Base-by-base conservation (phyloP, 2,888 invertebrate species). In the Sinopyrophorus schimmeli region DNA sequence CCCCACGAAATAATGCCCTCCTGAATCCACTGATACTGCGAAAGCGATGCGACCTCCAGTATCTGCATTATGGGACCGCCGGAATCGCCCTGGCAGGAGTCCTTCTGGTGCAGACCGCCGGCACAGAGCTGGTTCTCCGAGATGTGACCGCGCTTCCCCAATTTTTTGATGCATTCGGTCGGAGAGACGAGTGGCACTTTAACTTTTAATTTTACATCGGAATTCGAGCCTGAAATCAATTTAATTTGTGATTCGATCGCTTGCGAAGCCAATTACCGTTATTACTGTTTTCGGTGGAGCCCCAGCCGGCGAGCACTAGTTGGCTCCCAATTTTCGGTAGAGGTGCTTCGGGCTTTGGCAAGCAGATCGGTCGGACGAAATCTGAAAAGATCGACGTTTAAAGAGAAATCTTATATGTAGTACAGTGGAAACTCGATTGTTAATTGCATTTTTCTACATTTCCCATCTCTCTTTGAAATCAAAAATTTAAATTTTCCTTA, bases 1-100 rank as follows among this genome's bases (percentile, higher is more conserved):
- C 91, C 91, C 90, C 90, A 91, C 0, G 89, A 90, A 0, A 91
- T 90, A 59, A 90, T 86, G 23, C 87, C 87, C 86, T 47, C 41
- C 12, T 42, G 40, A 24, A 30, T 26, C 34, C 40, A 46, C 11
- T 46, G 40, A 3, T 5, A 9, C 4, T 34, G 6, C 1, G 16
- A 4, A 15, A 6, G 7, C 7, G 1, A 20, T 4, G 27, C 38
- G 9, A 14, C 6, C 14, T 15, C 10, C 10, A 24, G 14, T 3
- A 20, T n/a, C n/a, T 35, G 28, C 41, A 53, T 34, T 4, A 89
- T 71, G 0, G 89, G 88, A 3, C 89, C 88, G 1, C 89, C 89
- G 5, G 87, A 87, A 59, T 89, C 89, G 0, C 89, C 89, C 30
- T 76, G 77, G 63, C 89, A 89, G 0, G 87, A 83, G 63, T 89